Conservation (phyloP, 1,140 invertebrate genomes). For the Pomacea maculata region DNA sequence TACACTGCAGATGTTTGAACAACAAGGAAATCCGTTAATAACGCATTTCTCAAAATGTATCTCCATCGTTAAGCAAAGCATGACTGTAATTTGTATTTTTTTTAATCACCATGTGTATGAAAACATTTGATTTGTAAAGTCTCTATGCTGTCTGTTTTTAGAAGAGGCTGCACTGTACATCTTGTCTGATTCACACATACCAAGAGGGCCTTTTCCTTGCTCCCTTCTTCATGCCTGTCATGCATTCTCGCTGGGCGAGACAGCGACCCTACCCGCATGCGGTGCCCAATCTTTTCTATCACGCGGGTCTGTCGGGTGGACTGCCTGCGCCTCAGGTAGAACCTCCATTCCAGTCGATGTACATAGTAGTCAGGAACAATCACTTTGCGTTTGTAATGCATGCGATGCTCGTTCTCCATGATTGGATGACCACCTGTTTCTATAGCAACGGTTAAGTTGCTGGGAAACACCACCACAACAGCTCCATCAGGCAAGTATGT, state of each 20-base stretch:
- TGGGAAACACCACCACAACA: constrained; percentile 65
- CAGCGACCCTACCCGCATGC: constrained; percentile 59
- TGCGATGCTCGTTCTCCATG: constrained; percentile 77
- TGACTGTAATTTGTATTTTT: no score
- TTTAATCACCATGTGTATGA: no score
- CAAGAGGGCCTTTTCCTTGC: constrained; percentile 63
- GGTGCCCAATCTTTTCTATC: constrained; percentile 53
- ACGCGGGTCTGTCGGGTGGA: constrained; percentile 43
- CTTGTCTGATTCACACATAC: constrained; percentile 48
- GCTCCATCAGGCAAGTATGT: constrained; percentile 65
- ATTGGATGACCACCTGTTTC: constrained; percentile 83
- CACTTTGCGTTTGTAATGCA: constrained; percentile 92
- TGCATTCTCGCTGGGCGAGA: constrained; percentile 54
- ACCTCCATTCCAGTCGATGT: constrained; percentile 94
- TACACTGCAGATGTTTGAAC: no score
- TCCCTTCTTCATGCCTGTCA: constrained; percentile 57
- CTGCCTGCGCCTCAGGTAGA: constrained; percentile 67
- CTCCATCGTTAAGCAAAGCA: no score
- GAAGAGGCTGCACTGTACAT: not conserved
- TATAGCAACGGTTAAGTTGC: constrained; percentile 63
- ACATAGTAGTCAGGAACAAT: constrained; percentile 77
- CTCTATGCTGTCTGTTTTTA: not conserved
- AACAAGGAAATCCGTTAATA: no score
- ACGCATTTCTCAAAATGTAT: no score
- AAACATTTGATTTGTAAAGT: no score